Conservation (phyloP, 2,888 invertebrate genomes). For the Erynnis tages region DNA sequence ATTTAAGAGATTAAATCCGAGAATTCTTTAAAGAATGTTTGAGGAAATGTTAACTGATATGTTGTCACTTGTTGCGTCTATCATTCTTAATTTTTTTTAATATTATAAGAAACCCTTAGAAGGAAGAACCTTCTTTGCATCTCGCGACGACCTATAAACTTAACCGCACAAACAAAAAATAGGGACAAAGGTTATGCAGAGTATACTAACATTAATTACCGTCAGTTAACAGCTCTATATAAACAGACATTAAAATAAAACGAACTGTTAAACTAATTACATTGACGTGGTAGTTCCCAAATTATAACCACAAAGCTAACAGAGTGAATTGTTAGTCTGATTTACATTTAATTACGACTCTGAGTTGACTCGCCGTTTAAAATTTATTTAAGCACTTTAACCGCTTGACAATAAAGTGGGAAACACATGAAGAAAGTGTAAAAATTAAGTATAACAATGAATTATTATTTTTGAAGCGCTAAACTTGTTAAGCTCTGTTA, state of each 20-base stretch:
- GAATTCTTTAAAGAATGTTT: no score
- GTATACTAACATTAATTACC: slow-evolving; percentile 1
- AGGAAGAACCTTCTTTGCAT: no score
- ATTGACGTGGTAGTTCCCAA: slow-evolving; percentile 18
- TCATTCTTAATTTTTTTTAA: no score
- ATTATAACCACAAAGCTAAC: slow-evolving; percentile 17
- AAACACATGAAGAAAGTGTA: not conserved
- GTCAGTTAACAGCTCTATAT: slow-evolving; percentile 1
- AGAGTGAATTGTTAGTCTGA: slow-evolving; percentile 14
- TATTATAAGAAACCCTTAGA: no score
- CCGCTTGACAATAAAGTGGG: not conserved
- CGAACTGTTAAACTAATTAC: slow-evolving; percentile 17
- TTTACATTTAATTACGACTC: slow-evolving; percentile 20
- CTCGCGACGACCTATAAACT: no score
- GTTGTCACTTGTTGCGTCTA: no score
- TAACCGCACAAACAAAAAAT: not conserved
- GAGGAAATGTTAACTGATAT: no score
- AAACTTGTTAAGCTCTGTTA: no score
- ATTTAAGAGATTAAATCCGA: no score
- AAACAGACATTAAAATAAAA: slow-evolving; percentile 14
- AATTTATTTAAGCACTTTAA: not conserved
- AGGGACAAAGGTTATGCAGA: not conserved
- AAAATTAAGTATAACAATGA: not conserved
- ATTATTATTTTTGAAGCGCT: no score
- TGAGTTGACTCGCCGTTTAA: slow-evolving; percentile 3